A percentile compares a stretch with the other conserved stretches of the same genome.
Conservation (phyloP, 2,888 invertebrate genomes). For the Limulus polyphemus region DNA sequence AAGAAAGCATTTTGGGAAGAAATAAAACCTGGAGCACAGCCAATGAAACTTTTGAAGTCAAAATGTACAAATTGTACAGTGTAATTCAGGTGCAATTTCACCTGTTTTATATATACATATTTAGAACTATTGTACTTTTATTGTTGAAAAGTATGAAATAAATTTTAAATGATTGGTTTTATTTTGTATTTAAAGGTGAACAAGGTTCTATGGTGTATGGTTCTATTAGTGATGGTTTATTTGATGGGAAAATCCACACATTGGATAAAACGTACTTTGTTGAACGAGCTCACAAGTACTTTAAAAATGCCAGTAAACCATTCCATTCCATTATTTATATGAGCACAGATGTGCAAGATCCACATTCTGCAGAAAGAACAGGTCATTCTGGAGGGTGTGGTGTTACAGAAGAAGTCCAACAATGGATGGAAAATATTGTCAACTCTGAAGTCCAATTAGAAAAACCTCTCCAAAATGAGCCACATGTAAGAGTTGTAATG, state of each 20-base stretch:
- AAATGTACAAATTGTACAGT: no score
- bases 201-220: slow-evolving; percentile 74
- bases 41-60: no score
- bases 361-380: slow-evolving; percentile 23
- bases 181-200: slow-evolving; percentile 51
- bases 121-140: no score
- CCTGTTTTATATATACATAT: no score
- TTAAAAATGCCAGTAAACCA: slow-evolving; percentile 41
- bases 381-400: slow-evolving; percentile 66
- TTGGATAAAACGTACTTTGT: slow-evolving; percentile 69
- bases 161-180: no score
- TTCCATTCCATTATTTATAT: slow-evolving; percentile 90
- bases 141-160: no score
- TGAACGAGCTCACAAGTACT: slow-evolving; percentile 85
- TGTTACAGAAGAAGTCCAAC: slow-evolving; percentile 67
- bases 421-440: slow-evolving; percentile 86
- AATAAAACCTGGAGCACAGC: no score
- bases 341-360: slow-evolving; percentile 58
- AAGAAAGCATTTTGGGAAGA: no score
- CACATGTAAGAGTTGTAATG: no score
- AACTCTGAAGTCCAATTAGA: slow-evolving; percentile 37
- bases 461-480: no score
- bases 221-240: slow-evolving; percentile 83
- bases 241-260: slow-evolving; percentile 86
- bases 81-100: no score